phyloP scores from a whole-genome alignment of 2,888 invertebrate genomes.

The Gymnocheta viridis region DNA sequence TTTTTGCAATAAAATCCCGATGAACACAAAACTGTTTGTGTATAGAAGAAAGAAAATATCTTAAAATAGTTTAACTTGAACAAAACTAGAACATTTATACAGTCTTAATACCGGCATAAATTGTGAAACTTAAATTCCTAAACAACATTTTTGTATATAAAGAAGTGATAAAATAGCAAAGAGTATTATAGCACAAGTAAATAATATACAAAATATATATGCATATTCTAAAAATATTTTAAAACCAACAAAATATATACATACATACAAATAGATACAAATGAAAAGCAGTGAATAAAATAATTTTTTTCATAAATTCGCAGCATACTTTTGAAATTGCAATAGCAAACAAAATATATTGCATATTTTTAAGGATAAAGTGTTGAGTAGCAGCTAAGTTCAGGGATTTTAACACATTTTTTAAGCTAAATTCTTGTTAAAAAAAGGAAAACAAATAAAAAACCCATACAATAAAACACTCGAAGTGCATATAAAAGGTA shows the following conservation, averaged over 20 bases:
- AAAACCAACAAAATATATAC: not conserved
- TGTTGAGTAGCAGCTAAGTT: not conserved
- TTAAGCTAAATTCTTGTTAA: not conserved
- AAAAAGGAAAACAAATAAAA: too few relatives aligned
- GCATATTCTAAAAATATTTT: not conserved
- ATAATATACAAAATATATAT: not conserved
- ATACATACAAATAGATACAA: not conserved
- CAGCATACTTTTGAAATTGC: slow-evolving; percentile 8
- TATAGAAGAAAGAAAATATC: not conserved
- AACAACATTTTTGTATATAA: not conserved
- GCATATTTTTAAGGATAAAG: slow-evolving; percentile 33
- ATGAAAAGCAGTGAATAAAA: not conserved
- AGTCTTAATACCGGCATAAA: slow-evolving; percentile 34
- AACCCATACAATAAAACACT: too few relatives aligned
- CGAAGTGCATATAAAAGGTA: too few relatives aligned
- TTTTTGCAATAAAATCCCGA: not conserved
- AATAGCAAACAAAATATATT: not conserved
- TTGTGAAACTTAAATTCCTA: not conserved
- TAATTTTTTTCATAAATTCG: not conserved
- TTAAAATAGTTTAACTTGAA: slow-evolving; percentile 3
- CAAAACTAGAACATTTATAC: not conserved
- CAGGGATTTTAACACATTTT: not conserved
- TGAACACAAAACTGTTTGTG: not conserved
- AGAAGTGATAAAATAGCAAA: not conserved
- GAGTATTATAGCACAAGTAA: not conserved